phyloP scores from a whole-genome alignment of 2,113 vertebrate species.

The Cairina moschata region DNA sequence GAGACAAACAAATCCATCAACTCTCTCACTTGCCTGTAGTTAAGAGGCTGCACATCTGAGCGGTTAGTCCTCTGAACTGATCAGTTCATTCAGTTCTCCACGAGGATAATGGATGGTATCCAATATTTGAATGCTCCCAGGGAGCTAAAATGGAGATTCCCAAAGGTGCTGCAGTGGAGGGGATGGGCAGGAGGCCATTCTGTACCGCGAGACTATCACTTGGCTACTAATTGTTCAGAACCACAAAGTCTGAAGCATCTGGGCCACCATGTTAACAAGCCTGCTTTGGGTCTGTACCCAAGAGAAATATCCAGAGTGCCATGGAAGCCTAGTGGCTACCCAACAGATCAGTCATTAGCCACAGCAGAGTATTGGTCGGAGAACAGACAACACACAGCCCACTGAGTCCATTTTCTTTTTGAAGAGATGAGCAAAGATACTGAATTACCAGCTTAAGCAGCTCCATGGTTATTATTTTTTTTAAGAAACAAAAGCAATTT shows the following conservation, averaged over 20 bases:
- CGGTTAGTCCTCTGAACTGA: no score
- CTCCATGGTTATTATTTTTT: not conserved
- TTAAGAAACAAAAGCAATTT: slow-evolving; percentile 1
- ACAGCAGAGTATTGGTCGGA: not conserved
- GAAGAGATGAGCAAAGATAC: not conserved
- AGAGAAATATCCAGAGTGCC: not conserved
- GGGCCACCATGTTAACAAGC: not conserved
- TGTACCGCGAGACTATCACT: rapidly evolving
- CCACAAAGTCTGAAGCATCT: not conserved
- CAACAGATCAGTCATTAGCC: not conserved
- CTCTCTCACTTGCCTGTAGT: not conserved
- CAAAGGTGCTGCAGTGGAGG: not conserved
- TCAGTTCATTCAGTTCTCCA: not conserved
- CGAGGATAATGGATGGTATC: not conserved
- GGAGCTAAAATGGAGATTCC: not conserved
- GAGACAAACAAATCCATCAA: not conserved
- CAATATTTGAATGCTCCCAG: not conserved
- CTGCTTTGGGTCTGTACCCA: not conserved
- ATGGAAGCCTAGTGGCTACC: not conserved
- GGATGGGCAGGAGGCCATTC: not conserved
- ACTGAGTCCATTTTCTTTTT: not conserved
- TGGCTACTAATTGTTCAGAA: not conserved
- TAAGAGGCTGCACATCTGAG: not conserved
- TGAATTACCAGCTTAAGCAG: not conserved
- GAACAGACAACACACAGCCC: not conserved